phyloP scores from a whole-genome alignment of 2,113 vertebrate genomes.

The Falcunculus frontatus region DNA sequence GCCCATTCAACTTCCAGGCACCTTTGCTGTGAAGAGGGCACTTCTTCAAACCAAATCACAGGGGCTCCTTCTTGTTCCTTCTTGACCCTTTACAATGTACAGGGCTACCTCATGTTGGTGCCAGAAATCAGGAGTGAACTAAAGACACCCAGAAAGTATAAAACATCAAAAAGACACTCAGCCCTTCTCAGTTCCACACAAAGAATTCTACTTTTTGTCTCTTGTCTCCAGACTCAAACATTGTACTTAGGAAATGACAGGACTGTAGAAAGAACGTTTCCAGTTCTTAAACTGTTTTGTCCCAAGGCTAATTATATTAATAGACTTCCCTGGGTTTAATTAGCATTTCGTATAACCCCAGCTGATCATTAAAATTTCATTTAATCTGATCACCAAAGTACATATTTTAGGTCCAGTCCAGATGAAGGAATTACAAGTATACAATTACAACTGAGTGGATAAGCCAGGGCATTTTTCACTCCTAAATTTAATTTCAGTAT shows the following conservation, averaged over 20 bases:
- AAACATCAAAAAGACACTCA: not conserved
- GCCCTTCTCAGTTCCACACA: not conserved
- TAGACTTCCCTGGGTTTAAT: constrained; percentile 40
- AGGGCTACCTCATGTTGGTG: not conserved
- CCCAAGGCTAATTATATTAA: constrained; percentile 25
- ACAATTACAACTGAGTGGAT: constrained; percentile 18
- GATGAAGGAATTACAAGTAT: not conserved
- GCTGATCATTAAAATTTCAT: constrained; percentile 3
- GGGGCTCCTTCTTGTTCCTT: not conserved
- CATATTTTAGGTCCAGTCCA: constrained; percentile 13
- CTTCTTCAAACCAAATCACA: not conserved
- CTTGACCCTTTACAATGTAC: not conserved
- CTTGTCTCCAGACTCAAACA: not conserved
- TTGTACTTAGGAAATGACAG: not conserved
- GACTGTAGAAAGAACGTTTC: constrained; percentile 33
- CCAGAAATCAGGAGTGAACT: not conserved
- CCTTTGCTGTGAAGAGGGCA: not conserved
- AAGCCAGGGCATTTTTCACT: constrained; percentile 29
- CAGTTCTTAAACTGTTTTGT: constrained; percentile 16
- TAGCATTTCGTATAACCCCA: constrained; percentile 44
- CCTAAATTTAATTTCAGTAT: constrained; percentile 30
- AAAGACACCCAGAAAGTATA: not conserved
- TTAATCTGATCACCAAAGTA: constrained; percentile 31
- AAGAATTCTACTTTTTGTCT: not conserved
- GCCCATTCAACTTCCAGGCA: not conserved